Percentiles rank a stretch among this genome's conserved stretches.
phyloP scores from a whole-genome alignment of 92 coral and sea anemone species.

The Plumapathes pennacea region DNA sequence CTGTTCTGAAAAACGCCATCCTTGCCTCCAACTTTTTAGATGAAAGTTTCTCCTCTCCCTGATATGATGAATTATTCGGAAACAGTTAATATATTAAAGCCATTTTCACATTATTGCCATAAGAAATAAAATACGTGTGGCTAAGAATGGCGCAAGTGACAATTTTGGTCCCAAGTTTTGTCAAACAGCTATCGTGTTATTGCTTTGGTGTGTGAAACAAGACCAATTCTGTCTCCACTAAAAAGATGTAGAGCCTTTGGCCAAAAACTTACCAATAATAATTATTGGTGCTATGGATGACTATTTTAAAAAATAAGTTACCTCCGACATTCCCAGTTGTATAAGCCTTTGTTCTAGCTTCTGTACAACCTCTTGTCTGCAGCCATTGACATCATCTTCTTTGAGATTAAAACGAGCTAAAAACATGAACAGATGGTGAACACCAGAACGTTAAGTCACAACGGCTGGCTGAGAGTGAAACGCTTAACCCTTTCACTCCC shows the following conservation, averaged over 20 bases:
- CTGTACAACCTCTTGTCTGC: conserved; percentile 81
- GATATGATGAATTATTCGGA: not conserved
- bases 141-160: no score
- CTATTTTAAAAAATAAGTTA: conserved; percentile 20
- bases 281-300: not conserved
- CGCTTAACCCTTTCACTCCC: no score
- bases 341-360: conserved; percentile 71
- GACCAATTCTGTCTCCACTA: no score
- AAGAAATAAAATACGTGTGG: no score
- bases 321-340: conserved; percentile 74
- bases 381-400: conserved; percentile 63
- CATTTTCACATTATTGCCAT: no score
- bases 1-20: conserved; percentile 76
- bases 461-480: no score
- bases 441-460: no score
- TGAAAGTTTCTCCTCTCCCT: conserved; percentile 75
- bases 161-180: no score
- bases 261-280: not conserved
- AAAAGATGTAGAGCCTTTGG: no score
- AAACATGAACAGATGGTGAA: no score
- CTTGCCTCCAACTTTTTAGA: conserved; percentile 82
- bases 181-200: no score
- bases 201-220: no score
- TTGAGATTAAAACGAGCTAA: conserved; percentile 87
- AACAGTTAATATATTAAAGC: not conserved